Base-by-base conservation (phyloP, 2,113 vertebrate species). In the Seriola rivoliana region DNA sequence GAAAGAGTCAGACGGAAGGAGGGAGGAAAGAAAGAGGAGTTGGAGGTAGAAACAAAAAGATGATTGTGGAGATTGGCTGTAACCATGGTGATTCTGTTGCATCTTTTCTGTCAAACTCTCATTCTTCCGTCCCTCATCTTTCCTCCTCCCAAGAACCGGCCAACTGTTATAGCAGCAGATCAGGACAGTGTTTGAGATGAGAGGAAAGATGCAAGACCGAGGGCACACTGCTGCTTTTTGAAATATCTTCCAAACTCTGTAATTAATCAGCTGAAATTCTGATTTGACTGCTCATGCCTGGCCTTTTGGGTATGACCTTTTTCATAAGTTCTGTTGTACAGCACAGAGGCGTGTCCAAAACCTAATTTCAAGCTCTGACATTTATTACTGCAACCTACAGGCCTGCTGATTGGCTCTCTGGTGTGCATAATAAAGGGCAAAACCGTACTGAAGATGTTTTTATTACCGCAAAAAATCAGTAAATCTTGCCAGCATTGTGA, bases 11-110 rank as follows among this genome's bases (percentile, higher is more conserved):
- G 80, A 48, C 55, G 52, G 63, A 71, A n/a, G 10, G 16, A 32
- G 4, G 55, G 17, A 32, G 8, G 48, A 63, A n/a, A 8, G 16
- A 32, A 6, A 59, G 17, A 32, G 8, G 48, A 63, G 23, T 36
- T n/a, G 48, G 46, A 69, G 60, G 80, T 65, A 62, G 76, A 81
- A 67, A 68, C 34, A 64, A 64, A 78, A 58, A 80, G 58, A 85
- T 60, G 54, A 85, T 59, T 10, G n/a, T 92, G 90, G 69, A 91
- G 42, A 92, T 92, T 92, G 86, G 86, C 69, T 86, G 96, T 96
- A 95, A 94, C 96, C 95, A 97, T 96, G 96, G 96, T 87, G 92
- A 96, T 95, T 88, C 64, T 68, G 80, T 32, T 48, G 21, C 40
- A 44, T 75, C 66, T 48, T 66, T 62, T 55, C 66, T 44, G 32